Conservation (phyloP, 2,797 vertebrate species). For the Xenentodon cancila region DNA sequence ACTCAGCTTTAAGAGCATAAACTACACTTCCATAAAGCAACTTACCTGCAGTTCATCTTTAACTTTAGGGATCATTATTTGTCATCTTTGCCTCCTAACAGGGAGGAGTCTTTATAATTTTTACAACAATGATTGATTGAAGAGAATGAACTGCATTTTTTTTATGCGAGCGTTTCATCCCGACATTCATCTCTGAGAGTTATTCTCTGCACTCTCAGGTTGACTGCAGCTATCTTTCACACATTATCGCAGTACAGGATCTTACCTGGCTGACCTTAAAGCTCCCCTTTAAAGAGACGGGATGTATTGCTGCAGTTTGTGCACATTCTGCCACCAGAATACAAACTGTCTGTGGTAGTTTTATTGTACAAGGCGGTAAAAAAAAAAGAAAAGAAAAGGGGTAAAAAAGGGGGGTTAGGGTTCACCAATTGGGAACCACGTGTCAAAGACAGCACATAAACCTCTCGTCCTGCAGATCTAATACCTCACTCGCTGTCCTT, state of each 20-base stretch:
- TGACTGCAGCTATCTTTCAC: conserved; percentile 38
- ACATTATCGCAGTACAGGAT: conserved; percentile 53
- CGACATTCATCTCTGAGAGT: conserved; percentile 27
- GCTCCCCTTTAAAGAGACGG: conserved; percentile 32
- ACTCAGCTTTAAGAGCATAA: conserved; percentile 18
- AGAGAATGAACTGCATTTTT: conserved; percentile 30
- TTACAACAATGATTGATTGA: conserved; percentile 34
- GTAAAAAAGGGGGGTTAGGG: background rate
- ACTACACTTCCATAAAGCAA: conserved; percentile 34
- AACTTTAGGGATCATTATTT: conserved; percentile 23
- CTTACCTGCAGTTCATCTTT: conserved; percentile 22
- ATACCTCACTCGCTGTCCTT: conserved; percentile 43
- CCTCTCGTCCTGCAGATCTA: conserved; percentile 32
- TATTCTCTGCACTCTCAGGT: conserved; percentile 25
- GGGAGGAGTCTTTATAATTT: conserved; percentile 20
- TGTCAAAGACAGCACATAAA: conserved; percentile 55
- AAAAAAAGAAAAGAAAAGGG: background rate
- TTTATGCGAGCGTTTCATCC: background rate
- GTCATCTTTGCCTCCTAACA: conserved; percentile 15
- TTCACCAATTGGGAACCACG: conserved; percentile 51
- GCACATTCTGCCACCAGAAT: conserved; percentile 52
- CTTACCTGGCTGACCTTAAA: conserved; percentile 65
- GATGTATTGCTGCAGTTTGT: conserved; percentile 66
- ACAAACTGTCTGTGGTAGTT: conserved; percentile 43
- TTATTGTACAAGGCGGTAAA: background rate